A percentile compares a stretch with the other conserved stretches of the same genome.
Evolutionary conservation across 2,797 vertebrate genomes (phyloP).

Genomic region (Falco peregrinus): DNA sequence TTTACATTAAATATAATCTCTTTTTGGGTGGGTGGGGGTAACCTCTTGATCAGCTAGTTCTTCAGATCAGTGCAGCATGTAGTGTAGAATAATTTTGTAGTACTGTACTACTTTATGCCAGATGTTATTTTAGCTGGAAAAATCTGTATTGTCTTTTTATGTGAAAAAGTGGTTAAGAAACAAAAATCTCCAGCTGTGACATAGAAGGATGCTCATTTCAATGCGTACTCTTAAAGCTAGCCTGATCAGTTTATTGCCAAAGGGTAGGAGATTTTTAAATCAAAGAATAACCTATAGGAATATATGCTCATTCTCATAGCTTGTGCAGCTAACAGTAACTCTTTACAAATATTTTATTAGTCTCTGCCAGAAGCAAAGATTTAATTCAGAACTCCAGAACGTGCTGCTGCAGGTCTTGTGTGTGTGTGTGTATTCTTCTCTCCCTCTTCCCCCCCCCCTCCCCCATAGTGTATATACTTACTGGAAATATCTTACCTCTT

Average conservation of each 20-base stretch:
- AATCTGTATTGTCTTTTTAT: not conserved
- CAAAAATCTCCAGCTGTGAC: not conserved
- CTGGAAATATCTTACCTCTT: not conserved
- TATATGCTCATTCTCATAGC: not conserved
- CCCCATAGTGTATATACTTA: not conserved
- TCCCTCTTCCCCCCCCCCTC: not conserved
- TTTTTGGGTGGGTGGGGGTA: fast-evolving
- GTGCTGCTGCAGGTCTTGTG: not conserved
- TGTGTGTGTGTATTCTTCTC: not conserved
- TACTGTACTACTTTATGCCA: not conserved
- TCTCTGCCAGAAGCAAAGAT: not conserved
- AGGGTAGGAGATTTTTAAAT: not conserved
- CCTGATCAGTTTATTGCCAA: not conserved
- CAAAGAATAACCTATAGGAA: not conserved
- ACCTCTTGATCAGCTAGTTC: not conserved
- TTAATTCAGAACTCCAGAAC: not conserved
- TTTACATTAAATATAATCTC: not conserved
- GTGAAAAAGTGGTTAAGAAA: not conserved
- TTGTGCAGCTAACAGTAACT: not conserved
- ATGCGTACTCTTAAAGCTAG: not conserved
- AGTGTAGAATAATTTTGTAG: not conserved
- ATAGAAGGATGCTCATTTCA: not conserved
- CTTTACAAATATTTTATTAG: not conserved
- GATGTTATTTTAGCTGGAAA: not conserved
- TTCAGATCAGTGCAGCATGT: not conserved